phyloP scores from a whole-genome alignment of 2,888 invertebrate species.

The Xestia xanthographa region DNA sequence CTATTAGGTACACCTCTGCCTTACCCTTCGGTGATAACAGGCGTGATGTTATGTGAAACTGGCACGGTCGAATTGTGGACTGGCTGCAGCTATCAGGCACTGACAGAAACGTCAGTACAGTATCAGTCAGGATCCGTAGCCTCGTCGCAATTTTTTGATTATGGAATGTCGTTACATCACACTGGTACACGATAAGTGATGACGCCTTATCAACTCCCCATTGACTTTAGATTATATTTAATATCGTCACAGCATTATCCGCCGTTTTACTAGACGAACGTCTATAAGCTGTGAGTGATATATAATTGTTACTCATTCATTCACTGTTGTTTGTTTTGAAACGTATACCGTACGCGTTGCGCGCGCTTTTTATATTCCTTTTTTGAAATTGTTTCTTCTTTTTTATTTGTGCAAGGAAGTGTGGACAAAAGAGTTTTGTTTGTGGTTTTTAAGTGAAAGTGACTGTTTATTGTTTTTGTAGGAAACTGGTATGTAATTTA shows the following conservation, averaged over 20 bases:
- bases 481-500: slow-evolving; percentile 33
- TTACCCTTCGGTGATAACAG: no score
- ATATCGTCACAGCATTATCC: slow-evolving; percentile 68
- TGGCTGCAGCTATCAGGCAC: not conserved
- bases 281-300: slow-evolving; percentile 48
- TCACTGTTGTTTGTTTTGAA: slow-evolving; percentile 63
- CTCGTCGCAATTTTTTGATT: not conserved
- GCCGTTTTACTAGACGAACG: slow-evolving; percentile 48
- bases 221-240: slow-evolving; percentile 73
- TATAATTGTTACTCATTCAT: slow-evolving; percentile 57
- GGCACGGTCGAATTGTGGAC: not conserved
- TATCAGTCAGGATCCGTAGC: not conserved
- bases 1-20: no score
- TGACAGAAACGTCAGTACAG: not conserved
- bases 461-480: slow-evolving; percentile 11
- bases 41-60: no score
- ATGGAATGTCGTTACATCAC: slow-evolving; percentile 71
- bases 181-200: slow-evolving; percentile 66
- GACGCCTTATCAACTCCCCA: slow-evolving; percentile 78
- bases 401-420: slow-evolving; percentile 28
- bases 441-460: slow-evolving; percentile 29
- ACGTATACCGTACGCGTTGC: slow-evolving; percentile 21
- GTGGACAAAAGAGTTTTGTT: slow-evolving; percentile 9
- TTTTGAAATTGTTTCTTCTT: not conserved
- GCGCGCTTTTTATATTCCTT: slow-evolving; percentile 30